Percentiles rank a stretch among this genome's conserved stretches.
These are phyloP conservation scores for Boulengeromyrus knoepffleri DNA, from an alignment of 2,113 vertebrate genomes.

Conservation along the genomic window DNA sequence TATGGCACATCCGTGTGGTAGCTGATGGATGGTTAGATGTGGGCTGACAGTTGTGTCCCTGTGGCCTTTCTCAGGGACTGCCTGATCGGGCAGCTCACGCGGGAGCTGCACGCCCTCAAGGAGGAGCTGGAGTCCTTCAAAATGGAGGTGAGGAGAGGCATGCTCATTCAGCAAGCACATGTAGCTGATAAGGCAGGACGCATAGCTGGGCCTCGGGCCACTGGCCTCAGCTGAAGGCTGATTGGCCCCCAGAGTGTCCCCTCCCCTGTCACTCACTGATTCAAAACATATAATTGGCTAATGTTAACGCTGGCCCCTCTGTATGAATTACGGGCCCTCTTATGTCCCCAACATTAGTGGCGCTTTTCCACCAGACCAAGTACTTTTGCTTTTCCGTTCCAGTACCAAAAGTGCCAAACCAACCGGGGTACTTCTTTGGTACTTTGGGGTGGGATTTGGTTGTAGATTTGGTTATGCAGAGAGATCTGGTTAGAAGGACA, in stretches of 20 bases:
- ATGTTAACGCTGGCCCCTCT: not conserved
- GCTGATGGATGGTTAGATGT: too few relatives aligned
- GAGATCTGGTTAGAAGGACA: too few relatives aligned
- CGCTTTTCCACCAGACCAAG: too few relatives aligned
- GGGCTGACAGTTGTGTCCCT: not conserved
- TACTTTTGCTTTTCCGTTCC: too few relatives aligned
- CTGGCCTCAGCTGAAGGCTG: not conserved
- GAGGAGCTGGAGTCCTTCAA: constrained; percentile 80
- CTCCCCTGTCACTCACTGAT: not conserved
- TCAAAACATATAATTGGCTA: not conserved
- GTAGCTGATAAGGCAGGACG: not conserved
- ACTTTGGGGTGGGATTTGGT: too few relatives aligned
- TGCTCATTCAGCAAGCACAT: not conserved
- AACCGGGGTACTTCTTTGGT: too few relatives aligned
- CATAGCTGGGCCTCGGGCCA: not conserved
- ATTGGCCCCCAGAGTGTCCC: not conserved
- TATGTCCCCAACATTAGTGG: not conserved
- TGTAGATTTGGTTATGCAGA: too few relatives aligned
- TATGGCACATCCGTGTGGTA: not conserved
- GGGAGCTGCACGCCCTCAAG: constrained; percentile 74
- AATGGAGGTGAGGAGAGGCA: constrained; percentile 66
- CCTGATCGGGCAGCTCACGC: constrained; percentile 79
- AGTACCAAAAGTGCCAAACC: too few relatives aligned
- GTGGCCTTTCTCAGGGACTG: constrained; percentile 65
- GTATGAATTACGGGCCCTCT: not conserved